Conservation (phyloP, 2,888 invertebrate species). For the Melinopterus prodromus region DNA sequence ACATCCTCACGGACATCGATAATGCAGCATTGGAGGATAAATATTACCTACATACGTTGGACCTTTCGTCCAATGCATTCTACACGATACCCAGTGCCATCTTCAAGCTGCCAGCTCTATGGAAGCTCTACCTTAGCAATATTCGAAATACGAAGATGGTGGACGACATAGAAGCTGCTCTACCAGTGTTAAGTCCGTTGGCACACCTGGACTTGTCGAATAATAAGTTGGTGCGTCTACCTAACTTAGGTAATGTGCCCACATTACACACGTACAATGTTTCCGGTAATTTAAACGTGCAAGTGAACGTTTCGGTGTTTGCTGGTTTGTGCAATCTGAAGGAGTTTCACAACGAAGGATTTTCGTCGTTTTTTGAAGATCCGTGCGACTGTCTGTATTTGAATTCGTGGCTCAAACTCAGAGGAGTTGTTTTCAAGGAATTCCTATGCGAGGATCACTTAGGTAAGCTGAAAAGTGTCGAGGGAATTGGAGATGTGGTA, state of each 20-base stretch:
- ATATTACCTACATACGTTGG: conserved; percentile 50
- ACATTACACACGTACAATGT: conserved; percentile 53
- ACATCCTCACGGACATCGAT: conserved; percentile 51
- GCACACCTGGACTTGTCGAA: conserved; percentile 53
- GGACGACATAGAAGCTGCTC: conserved; percentile 50
- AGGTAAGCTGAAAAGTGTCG: conserved; percentile 44
- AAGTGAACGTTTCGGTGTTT: conserved; percentile 50
- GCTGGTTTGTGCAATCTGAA: conserved; percentile 56
- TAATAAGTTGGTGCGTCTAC: conserved; percentile 48
- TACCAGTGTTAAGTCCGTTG: conserved; percentile 54
- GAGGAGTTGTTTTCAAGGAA: conserved; percentile 49
- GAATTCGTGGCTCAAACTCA: conserved; percentile 52
- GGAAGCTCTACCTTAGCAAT: conserved; percentile 54
- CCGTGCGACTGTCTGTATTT: conserved; percentile 56
- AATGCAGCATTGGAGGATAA: conserved; percentile 51
- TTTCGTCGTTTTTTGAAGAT: conserved; percentile 49
- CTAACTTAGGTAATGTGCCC: conserved; percentile 48
- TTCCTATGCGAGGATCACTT: conserved; percentile 47
- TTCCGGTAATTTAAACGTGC: conserved; percentile 50
- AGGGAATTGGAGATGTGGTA: not conserved
- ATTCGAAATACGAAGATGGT: conserved; percentile 55
- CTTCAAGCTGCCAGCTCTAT: conserved; percentile 54
- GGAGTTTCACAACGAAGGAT: conserved; percentile 50
- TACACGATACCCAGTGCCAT: conserved; percentile 51
- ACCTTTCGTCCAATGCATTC: conserved; percentile 53